phyloP scores from a whole-genome alignment of 2,113 vertebrate genomes.

The Vireo altiloquus region DNA sequence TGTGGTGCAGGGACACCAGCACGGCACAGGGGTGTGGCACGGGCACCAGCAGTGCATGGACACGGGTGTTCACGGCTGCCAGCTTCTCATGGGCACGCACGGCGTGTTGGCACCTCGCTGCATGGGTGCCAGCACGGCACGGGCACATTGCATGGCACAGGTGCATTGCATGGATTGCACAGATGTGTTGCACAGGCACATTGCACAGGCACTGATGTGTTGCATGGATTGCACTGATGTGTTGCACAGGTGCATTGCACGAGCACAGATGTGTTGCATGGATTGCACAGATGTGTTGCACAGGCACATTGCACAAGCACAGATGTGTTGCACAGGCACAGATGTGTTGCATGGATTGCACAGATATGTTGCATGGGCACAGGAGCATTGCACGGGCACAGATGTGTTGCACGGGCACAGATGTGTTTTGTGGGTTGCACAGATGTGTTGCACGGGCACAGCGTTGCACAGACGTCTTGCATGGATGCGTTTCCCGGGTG shows the following conservation, averaged over 20 bases:
- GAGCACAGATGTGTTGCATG: too few relatives aligned
- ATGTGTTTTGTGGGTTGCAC: not conserved
- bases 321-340: too few relatives aligned
- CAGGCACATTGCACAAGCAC: not conserved
- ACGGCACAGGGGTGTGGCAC: fast-evolving
- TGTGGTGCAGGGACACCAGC: not conserved
- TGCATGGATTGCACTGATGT: too few relatives aligned
- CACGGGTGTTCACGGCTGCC: fast-evolving
- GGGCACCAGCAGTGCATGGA: not conserved
- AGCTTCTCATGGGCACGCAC: fast-evolving
- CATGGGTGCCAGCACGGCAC: not conserved
- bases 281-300: not conserved
- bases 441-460: not conserved
- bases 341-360: not conserved
- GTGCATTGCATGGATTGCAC: fast-evolving
- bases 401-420: too few relatives aligned
- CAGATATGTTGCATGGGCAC: not conserved
- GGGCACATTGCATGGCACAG: fast-evolving
- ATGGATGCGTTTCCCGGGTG: not conserved
- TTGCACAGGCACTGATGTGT: too few relatives aligned
- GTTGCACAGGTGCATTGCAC: not conserved
- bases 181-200: not conserved
- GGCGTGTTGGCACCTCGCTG: fast-evolving
- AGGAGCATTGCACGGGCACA: not conserved
- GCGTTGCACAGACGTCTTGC: fast-evolving